Evolutionary conservation across 2,797 vertebrate genomes (phyloP).

Genomic region (Sebastes nivosus): DNA sequence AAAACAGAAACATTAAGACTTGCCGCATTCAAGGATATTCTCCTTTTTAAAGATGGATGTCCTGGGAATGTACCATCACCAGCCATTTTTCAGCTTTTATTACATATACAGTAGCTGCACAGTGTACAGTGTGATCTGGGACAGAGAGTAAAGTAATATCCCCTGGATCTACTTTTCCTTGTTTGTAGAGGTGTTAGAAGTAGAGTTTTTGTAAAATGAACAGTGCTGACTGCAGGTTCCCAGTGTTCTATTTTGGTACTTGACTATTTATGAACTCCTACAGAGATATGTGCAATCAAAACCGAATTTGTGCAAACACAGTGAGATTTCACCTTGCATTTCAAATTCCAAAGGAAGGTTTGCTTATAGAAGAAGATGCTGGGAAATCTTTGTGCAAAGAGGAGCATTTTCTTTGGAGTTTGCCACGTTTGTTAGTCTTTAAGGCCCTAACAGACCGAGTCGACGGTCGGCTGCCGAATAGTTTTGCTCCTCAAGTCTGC

Average conservation of each 20-base stretch:
- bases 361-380: slow-evolving; percentile 5
- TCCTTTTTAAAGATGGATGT: neutral
- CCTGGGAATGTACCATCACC: neutral
- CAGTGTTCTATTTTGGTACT: slow-evolving; percentile 52
- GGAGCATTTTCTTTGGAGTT: neutral
- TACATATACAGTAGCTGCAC: neutral
- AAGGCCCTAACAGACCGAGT: accelerated
- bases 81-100: neutral
- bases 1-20: neutral
- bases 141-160: slow-evolving; percentile 14
- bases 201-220: slow-evolving; percentile 42
- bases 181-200: slow-evolving; percentile 23
- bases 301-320: slow-evolving; percentile 19
- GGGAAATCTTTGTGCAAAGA: neutral
- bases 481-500: too few species aligned
- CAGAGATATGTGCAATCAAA: slow-evolving; percentile 28
- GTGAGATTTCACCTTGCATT: slow-evolving; percentile 24
- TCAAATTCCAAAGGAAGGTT: slow-evolving; percentile 5
- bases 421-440: neutral
- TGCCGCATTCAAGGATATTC: neutral
- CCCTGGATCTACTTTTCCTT: slow-evolving; percentile 10
- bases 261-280: slow-evolving; percentile 55
- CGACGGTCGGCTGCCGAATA: too few species aligned
- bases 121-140: slow-evolving; percentile 30
- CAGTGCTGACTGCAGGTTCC: slow-evolving; percentile 57